These are phyloP conservation scores for Mythimna loreyi DNA, from an alignment of 2,888 invertebrate species.

Conservation along the genomic window DNA sequence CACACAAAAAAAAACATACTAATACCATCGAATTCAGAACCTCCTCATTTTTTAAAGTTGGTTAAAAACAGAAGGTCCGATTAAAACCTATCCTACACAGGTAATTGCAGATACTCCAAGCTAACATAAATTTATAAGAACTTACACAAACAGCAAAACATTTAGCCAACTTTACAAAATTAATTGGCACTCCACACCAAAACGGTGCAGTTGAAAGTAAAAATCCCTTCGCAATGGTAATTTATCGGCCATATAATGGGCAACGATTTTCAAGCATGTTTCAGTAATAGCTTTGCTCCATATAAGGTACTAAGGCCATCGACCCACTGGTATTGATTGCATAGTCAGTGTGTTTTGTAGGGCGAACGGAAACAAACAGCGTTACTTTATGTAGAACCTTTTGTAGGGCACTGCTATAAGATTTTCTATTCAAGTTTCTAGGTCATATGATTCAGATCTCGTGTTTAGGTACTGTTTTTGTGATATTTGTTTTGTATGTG, in stretches of 20 bases:
- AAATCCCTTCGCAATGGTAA: slow-evolving; percentile 39
- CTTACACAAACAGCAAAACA: neutral
- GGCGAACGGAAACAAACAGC: slow-evolving; percentile 71
- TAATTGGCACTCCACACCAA: slow-evolving; percentile 17
- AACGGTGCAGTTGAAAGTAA: slow-evolving; percentile 15
- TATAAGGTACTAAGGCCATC: slow-evolving; percentile 76
- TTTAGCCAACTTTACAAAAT: slow-evolving; percentile 8
- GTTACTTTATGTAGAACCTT: slow-evolving; percentile 58
- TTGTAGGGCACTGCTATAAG: slow-evolving; percentile 64
- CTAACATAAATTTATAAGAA: slow-evolving; percentile 1
- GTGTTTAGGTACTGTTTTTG: neutral
- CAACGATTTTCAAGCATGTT: slow-evolving; percentile 59
- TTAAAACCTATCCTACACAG: neutral
- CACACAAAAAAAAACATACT: too few relatives aligned
- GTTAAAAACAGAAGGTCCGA: neutral
- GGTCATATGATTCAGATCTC: slow-evolving; percentile 58
- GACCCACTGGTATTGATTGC: slow-evolving; percentile 80
- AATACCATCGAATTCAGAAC: too few relatives aligned
- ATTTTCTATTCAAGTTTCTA: slow-evolving; percentile 63
- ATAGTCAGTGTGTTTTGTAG: slow-evolving; percentile 70
- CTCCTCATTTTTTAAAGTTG: too few relatives aligned
- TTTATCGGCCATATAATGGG: slow-evolving; percentile 41
- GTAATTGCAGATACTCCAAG: slow-evolving; percentile 7
- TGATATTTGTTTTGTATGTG: slow-evolving; percentile 34
- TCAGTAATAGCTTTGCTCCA: slow-evolving; percentile 71